Conservation (phyloP, 1,140 invertebrate genomes). For the Campoletis sonorensis region DNA sequence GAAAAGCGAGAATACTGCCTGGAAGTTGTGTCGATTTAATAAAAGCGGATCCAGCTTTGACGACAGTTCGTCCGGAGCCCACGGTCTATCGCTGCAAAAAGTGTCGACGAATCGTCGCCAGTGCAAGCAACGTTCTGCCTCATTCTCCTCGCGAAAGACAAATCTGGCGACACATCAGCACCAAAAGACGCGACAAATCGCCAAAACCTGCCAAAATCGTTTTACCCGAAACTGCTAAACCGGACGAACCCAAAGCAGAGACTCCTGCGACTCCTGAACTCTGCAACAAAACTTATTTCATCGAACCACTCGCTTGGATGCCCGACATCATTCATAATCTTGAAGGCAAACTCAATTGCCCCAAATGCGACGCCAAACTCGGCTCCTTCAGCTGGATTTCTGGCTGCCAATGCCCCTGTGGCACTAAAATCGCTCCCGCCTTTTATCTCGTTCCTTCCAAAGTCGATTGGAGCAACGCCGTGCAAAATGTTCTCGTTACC, state of each 20-base stretch:
- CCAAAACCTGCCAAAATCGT: conserved; percentile 56
- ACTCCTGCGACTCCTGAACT: conserved; percentile 62
- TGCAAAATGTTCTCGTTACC: conserved; percentile 90
- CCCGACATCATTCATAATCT: conserved; percentile 81
- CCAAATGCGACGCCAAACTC: conserved; percentile 87
- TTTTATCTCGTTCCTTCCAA: conserved; percentile 92
- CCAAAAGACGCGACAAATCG: conserved; percentile 60
- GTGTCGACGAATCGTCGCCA: conserved; percentile 87
- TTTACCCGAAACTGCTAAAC: conserved; percentile 58
- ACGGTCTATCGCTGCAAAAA: conserved; percentile 88
- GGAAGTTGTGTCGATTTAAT: conserved; percentile 86
- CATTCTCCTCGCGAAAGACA: conserved; percentile 79
- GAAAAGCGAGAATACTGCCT: conserved; percentile 89
- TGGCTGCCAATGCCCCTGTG: conserved; percentile 90
- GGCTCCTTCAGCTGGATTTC: conserved; percentile 90
- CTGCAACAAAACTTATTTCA: conserved; percentile 85
- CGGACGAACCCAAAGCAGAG: conserved; percentile 61
- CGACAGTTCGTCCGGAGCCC: conserved; percentile 85
- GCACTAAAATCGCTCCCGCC: conserved; percentile 88
- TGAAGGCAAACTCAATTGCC: conserved; percentile 89
- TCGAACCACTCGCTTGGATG: conserved; percentile 92
- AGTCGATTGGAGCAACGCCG: conserved; percentile 90
- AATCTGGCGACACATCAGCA: conserved; percentile 74
- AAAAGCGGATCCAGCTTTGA: conserved; percentile 87
- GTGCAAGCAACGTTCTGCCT: conserved; percentile 85